Conservation (phyloP, 2,113 vertebrate species). For the Todiramphus chloris region DNA sequence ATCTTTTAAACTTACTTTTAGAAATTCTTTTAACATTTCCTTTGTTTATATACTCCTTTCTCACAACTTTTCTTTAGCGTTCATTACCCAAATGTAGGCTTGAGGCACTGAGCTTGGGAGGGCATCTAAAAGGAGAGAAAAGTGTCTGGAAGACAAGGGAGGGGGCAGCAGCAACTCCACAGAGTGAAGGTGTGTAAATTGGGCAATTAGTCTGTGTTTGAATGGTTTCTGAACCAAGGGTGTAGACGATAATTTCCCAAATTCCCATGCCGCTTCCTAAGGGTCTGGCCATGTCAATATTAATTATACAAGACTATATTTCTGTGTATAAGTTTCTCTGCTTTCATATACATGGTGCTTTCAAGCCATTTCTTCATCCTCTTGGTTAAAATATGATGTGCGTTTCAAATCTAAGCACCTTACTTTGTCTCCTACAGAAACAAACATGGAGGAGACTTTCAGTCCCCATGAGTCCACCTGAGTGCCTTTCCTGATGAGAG, state of each 20-base stretch:
- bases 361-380: neutral
- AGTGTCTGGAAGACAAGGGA: neutral
- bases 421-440: neutral
- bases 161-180: neutral
- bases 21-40: neutral
- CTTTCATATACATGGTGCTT: neutral
- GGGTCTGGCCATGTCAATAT: neutral
- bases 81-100: neutral
- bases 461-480: rapidly evolving
- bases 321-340: neutral
- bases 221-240: neutral
- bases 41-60: neutral
- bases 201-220: neutral
- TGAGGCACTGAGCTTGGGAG: neutral
- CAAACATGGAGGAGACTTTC: neutral
- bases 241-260: neutral
- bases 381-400: neutral
- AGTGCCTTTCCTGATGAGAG: neutral
- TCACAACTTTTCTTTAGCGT: neutral
- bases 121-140: neutral
- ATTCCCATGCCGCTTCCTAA: neutral
- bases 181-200: neutral
- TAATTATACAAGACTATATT: neutral
- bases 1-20: neutral
- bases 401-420: neutral